phyloP scores from a whole-genome alignment of 2,113 vertebrate genomes.

The Gobius niger region DNA sequence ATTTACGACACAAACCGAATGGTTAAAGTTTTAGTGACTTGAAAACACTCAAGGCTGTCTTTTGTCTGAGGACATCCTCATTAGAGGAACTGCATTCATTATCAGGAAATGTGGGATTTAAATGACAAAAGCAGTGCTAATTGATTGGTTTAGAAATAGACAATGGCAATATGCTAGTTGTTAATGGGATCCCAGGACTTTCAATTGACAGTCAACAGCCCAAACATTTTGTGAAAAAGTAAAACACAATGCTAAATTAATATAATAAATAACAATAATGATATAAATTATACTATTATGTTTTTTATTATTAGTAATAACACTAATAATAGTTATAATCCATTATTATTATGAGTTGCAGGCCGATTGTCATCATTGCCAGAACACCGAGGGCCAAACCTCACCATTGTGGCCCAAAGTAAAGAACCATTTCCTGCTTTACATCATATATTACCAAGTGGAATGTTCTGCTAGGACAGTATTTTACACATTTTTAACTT shows the following conservation, averaged over 20 bases:
- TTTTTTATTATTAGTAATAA: too few relatives aligned
- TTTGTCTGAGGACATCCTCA: slow-evolving; percentile 70
- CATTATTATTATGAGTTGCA: too few relatives aligned
- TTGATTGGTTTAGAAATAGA: slow-evolving; percentile 63
- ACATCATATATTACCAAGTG: too few relatives aligned
- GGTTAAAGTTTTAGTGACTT: background rate
- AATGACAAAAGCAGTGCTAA: slow-evolving; percentile 80
- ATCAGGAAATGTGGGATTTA: slow-evolving; percentile 77
- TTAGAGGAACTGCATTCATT: slow-evolving; percentile 76
- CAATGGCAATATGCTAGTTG: slow-evolving; percentile 74
- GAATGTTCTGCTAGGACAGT: too few relatives aligned
- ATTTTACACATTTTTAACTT: too few relatives aligned
- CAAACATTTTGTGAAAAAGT: slow-evolving; percentile 81
- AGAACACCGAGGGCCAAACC: too few relatives aligned
- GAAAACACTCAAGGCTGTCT: slow-evolving; percentile 48
- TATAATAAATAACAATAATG: too few relatives aligned
- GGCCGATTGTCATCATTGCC: too few relatives aligned
- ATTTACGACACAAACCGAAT: slow-evolving; percentile 45
- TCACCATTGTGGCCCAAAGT: too few relatives aligned
- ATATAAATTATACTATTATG: too few relatives aligned
- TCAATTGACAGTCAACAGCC: slow-evolving; percentile 76
- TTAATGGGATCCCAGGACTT: slow-evolving; percentile 78
- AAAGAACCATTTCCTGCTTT: too few relatives aligned
- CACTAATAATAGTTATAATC: too few relatives aligned
- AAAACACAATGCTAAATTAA: slow-evolving; percentile 2